Evolutionary conservation across 2,888 invertebrate genomes (phyloP), one percentile per base, ranked within the genome.

Genomic region (Troglohyphantes excavatus): DNA sequence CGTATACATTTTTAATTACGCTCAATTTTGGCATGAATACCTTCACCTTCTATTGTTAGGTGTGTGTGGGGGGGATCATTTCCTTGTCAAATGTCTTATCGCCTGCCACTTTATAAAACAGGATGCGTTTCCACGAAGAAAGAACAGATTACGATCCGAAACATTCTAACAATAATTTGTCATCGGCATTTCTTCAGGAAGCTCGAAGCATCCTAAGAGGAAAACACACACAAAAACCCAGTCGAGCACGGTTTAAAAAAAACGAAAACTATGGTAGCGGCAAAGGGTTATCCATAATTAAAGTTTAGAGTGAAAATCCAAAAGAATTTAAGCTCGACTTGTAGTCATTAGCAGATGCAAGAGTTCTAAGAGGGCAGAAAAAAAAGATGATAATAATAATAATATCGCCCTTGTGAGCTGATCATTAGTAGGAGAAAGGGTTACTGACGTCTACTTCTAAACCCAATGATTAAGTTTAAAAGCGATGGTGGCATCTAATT

Each of bases 401-500:
- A 89, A 78, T 89, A 89, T 84, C 72, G 78, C 76, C 65, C 63
- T 65, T 72, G 72, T 65, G 83, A 84, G 83, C 43, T 70, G 70
- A 89, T 89, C 89, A 89, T 89, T 89, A 89, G 83, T 70, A 78
- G 76, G 53, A 83, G 83, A 78, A 90, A 84, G 89, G 89, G 83
- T 90, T 78, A 83, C 76, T 83, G 89, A 83, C 82, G 88, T 88
- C 88, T 82, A 68, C 53, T 75, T 68, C 63, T 46, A 68, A 78
- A 90, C 76, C 78, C 82, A 76, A 78, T 90, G 89, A 83, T 90
- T 90, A 90, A 90, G 89, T 90, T 83, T 72, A 79, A 84, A 84
- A 84, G 78, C 89, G 89, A 90, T 84, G 82, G 89, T 90, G 78
- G 89, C 83, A 79, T 90, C 89, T 78, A 90, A 90, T 90, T 84